A percentile compares a stretch with the other conserved stretches of the same genome.
These are phyloP conservation scores for Aphodius sticticus DNA, from an alignment of 2,888 invertebrate species.

Conservation along the genomic window DNA sequence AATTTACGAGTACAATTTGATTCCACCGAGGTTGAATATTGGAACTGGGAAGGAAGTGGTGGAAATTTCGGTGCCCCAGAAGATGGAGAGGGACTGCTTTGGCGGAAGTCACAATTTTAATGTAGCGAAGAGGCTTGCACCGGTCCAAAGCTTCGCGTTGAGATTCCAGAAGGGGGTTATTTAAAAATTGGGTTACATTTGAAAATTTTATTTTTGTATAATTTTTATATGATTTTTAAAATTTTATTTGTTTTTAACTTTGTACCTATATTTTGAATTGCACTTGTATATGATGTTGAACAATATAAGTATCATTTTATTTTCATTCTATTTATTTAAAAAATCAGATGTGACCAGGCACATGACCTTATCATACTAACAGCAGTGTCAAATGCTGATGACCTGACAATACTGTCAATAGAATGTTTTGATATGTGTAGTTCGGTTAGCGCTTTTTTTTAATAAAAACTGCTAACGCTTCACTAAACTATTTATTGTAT, in stretches of 20 bases:
- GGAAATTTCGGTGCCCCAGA: slow-evolving; percentile 34
- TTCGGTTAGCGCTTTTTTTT: too few relatives aligned
- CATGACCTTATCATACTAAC: too few relatives aligned
- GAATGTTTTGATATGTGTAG: too few relatives aligned
- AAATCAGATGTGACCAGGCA: too few relatives aligned
- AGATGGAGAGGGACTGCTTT: slow-evolving; percentile 29
- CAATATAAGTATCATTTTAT: too few relatives aligned
- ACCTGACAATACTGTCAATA: too few relatives aligned
- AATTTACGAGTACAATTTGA: slow-evolving; percentile 31
- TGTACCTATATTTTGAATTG: too few relatives aligned
- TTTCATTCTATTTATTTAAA: too few relatives aligned
- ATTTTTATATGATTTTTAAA: background rate
- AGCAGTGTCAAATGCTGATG: too few relatives aligned
- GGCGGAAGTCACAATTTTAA: slow-evolving; percentile 16
- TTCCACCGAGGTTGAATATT: slow-evolving; percentile 29
- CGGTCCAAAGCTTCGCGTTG: slow-evolving; percentile 34
- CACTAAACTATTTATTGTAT: too few relatives aligned
- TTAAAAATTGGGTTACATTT: slow-evolving; percentile 8
- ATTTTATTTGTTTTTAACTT: background rate
- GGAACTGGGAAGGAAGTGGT: slow-evolving; percentile 33
- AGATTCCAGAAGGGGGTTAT: slow-evolving; percentile 31
- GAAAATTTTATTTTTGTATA: background rate
- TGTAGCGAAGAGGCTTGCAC: slow-evolving; percentile 13
- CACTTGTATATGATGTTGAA: too few relatives aligned
- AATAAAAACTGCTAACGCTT: too few relatives aligned